These are phyloP conservation scores for Leptodactylus fallax DNA, from an alignment of 2,797 vertebrate species.

Conservation along the genomic window DNA sequence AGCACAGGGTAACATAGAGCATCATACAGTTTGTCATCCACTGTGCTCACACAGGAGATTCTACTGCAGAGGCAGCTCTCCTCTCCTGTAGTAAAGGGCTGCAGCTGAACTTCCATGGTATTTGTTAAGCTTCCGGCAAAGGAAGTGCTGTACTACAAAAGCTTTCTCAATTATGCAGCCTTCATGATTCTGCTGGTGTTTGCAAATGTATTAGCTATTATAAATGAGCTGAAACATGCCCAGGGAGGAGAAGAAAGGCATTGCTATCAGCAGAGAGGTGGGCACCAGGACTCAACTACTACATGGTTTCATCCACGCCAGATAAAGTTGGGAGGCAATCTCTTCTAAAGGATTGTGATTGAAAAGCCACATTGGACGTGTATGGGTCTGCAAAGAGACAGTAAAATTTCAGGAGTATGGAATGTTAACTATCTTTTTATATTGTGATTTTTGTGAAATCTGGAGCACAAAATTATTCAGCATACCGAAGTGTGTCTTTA, in stretches of 20 bases:
- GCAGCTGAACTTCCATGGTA: conserved; percentile 22
- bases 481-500: background rate
- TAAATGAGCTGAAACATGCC: conserved; percentile 38
- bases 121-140: background rate
- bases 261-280: conserved; percentile 34
- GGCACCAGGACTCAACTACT: conserved; percentile 13
- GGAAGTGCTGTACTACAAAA: conserved; percentile 11
- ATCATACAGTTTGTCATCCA: background rate
- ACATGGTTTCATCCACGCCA: conserved; percentile 34
- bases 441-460: background rate
- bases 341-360: conserved; percentile 38
- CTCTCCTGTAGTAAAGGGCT: background rate
- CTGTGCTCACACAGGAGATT: background rate
- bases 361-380: background rate
- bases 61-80: conserved; percentile 21
- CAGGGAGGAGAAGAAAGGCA: conserved; percentile 22
- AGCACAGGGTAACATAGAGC: background rate
- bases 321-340: conserved; percentile 53
- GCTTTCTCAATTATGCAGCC: conserved; percentile 12
- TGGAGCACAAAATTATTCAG: background rate
- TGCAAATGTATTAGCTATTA: conserved; percentile 14
- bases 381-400: conserved; percentile 6
- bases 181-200: background rate
- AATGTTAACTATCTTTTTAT: background rate
- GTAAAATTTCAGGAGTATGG: conserved; percentile 11